Percentiles rank a stretch among this genome's conserved stretches.
phyloP scores from a whole-genome alignment of 1,140 invertebrate species.

The Archegozetes longisetosus region DNA sequence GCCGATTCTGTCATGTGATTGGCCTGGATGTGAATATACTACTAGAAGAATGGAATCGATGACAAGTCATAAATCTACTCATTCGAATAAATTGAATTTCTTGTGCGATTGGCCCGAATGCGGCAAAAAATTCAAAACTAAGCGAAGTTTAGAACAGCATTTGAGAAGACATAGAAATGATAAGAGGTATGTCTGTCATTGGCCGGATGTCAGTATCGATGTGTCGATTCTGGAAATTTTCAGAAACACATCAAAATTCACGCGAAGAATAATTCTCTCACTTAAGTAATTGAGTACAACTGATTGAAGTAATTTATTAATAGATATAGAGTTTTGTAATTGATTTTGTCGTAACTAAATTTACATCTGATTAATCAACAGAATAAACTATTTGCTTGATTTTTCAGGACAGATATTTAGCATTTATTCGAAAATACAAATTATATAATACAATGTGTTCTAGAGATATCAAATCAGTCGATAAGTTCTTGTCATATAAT shows the following conservation, averaged over 20 bases:
- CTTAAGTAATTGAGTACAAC: too few relatives aligned
- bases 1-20: conserved; percentile 3
- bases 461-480: too few relatives aligned
- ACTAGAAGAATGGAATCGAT: not conserved
- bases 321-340: too few relatives aligned
- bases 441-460: too few relatives aligned
- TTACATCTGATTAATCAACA: too few relatives aligned
- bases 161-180: conserved; percentile 1
- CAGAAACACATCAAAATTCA: conserved; percentile 9
- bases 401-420: too few relatives aligned
- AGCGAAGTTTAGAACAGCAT: not conserved
- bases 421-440: too few relatives aligned
- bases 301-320: too few relatives aligned
- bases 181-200: conserved; percentile 1
- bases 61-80: not conserved
- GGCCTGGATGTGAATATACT: conserved; percentile 10
- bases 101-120: conserved; percentile 4
- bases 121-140: conserved; percentile 7
- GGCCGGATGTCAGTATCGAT: conserved; percentile 12
- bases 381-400: too few relatives aligned
- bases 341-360: too few relatives aligned
- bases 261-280: too few relatives aligned
- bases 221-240: conserved; percentile 2
- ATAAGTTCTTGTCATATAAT: too few relatives aligned
- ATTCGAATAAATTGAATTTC: not conserved